phyloP scores from a whole-genome alignment of 2,888 invertebrate species.

The Gandaritis pyraliata region DNA sequence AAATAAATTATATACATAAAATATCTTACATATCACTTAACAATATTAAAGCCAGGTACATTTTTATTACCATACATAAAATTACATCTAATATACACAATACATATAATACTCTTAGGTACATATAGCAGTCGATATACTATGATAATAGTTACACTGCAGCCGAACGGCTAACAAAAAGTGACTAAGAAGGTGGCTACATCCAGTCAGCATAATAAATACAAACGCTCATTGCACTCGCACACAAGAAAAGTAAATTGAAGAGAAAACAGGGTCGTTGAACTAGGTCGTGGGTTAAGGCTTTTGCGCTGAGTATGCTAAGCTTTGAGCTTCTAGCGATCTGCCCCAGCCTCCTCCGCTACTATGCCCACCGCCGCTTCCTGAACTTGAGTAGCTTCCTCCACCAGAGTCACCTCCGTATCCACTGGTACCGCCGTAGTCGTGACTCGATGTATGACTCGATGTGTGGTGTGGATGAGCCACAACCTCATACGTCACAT shows the following conservation, averaged over 20 bases:
- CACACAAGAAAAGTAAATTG: slow-evolving; percentile 61
- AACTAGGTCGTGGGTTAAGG: slow-evolving; percentile 76
- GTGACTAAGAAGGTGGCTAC: slow-evolving; percentile 49
- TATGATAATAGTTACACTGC: slow-evolving; percentile 42
- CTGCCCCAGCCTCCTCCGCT: slow-evolving; percentile 89
- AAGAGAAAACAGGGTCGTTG: slow-evolving; percentile 73
- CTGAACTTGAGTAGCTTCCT: slow-evolving; percentile 71
- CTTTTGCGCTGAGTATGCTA: slow-evolving; percentile 92
- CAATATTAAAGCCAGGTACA: slow-evolving; percentile 77
- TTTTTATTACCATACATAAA: slow-evolving; percentile 51
- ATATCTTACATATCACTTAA: slow-evolving; percentile 64
- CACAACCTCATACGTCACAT: slow-evolving; percentile 94
- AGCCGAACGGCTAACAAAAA: slow-evolving; percentile 50
- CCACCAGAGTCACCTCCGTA: slow-evolving; percentile 87
- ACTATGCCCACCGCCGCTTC: slow-evolving; percentile 73
- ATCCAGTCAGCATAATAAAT: slow-evolving; percentile 63
- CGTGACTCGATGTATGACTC: slow-evolving; percentile 88
- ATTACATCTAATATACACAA: slow-evolving; percentile 52
- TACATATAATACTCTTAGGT: slow-evolving; percentile 47
- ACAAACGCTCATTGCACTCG: slow-evolving; percentile 64
- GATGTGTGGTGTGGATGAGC: slow-evolving; percentile 92
- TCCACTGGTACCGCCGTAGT: slow-evolving; percentile 84
- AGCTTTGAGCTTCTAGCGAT: slow-evolving; percentile 89
- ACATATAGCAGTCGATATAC: slow-evolving; percentile 39
- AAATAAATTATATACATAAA: slow-evolving; percentile 44